Evolutionary conservation across 1,140 invertebrate species (phyloP), one percentile per base, ranked within the genome.

Genomic region (Rhyacophila brunnea): DNA sequence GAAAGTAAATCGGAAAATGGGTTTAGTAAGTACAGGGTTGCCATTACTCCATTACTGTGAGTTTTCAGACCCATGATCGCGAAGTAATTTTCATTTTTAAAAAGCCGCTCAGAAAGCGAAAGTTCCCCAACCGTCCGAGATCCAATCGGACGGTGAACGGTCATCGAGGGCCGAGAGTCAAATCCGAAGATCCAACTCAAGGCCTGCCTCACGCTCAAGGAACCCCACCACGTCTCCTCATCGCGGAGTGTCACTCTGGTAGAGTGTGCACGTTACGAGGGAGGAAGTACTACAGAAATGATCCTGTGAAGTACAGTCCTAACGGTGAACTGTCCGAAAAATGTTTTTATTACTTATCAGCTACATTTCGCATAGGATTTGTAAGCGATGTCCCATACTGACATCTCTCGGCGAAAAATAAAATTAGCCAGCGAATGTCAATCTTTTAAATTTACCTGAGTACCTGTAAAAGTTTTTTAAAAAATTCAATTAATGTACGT

Each of bases 251-350:
- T 42, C 48, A 62, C 54, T 62, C 60, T 62, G 47, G 54, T 58
- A 43, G 36, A 51, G 54, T 52, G 60, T 53, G 38, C 43, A 51
- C 54, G 48, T 58, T 44, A 62, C 54, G 60, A 47, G 46, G 42
- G 49, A 62, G 60, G 54, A 62, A 51, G 60, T 62, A 62, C 54
- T 62, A 62, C 60, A 62, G 60, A 62, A 62, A 62, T 62, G 60
- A 62, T 62, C 60, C 60, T 62, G 60, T 62, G 60, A 56, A 62
- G 60, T 62, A 62, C 60, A 62, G 60, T 62, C 54, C 60, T 62
- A 62, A 53, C 34, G 11, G 35, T 34, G 9, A 40, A 13, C 9
- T 28, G 23, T 3, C 4, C 23, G 9, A 3, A 28, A 3, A 5
- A 9, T 5, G 23, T 5, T 9, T 28, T 28, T 28, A 28, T 28